Conservation (phyloP, 2,113 vertebrate species). For the Python bivittatus region DNA sequence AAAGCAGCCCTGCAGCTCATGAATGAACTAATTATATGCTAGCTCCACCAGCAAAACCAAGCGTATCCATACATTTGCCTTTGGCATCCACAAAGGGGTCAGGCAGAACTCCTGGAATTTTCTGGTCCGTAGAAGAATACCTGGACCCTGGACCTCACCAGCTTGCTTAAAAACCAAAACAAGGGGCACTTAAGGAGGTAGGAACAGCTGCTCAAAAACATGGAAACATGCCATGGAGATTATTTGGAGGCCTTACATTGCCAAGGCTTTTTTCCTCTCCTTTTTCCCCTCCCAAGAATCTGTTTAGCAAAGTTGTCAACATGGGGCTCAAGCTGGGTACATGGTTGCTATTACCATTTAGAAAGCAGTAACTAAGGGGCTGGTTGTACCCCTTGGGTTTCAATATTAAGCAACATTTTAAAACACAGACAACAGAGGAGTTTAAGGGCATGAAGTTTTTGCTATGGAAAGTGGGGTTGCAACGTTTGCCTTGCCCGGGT, state of each 20-base stretch:
- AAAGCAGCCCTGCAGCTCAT: conserved; percentile 67
- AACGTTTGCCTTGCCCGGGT: not conserved
- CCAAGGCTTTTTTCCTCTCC: rapidly evolving
- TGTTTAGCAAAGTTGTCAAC: conserved; percentile 1
- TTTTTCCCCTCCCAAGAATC: not conserved
- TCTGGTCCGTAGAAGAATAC: conserved; percentile 58
- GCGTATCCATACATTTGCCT: conserved; percentile 66
- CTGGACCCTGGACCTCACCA: conserved; percentile 61
- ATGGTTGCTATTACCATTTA: not conserved
- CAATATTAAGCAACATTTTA: not conserved
- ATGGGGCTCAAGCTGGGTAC: not conserved
- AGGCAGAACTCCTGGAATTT: conserved; percentile 60
- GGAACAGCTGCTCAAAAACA: conserved; percentile 35
- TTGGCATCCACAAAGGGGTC: conserved; percentile 66
- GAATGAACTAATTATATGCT: conserved; percentile 71
- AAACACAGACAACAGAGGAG: not conserved
- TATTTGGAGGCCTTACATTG: not conserved
- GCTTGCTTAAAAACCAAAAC: conserved; percentile 49
- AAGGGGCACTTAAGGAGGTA: conserved; percentile 39
- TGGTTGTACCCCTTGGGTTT: not conserved
- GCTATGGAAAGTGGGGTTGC: not conserved
- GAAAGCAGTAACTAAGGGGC: not conserved
- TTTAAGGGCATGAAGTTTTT: not conserved
- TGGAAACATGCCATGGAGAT: conserved; percentile 34
- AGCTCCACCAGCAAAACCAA: conserved; percentile 70